Percentiles rank a stretch among this genome's conserved stretches.
phyloP scores from a whole-genome alignment of 2,797 vertebrate genomes.

The Urosaurus nigricauda region DNA sequence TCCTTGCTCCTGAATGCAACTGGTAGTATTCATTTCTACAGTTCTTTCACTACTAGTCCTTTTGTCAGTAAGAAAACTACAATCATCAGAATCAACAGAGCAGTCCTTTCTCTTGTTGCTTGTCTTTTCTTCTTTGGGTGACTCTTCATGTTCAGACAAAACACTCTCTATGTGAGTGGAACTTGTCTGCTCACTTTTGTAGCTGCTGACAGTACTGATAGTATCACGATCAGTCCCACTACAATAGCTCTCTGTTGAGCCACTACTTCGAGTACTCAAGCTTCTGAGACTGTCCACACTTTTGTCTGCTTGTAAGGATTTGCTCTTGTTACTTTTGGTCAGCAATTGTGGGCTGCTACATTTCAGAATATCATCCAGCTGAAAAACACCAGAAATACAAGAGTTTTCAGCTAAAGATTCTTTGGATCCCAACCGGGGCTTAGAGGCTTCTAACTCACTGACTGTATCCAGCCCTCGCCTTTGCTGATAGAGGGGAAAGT shows the following conservation, averaged over 20 bases:
- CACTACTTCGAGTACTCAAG: slow-evolving; percentile 94
- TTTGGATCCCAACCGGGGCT: slow-evolving; percentile 83
- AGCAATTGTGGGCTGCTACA: slow-evolving; percentile 79
- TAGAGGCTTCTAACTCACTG: slow-evolving; percentile 92
- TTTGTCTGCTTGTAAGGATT: slow-evolving; percentile 86
- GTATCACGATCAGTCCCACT: slow-evolving; percentile 97
- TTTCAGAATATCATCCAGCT: slow-evolving; percentile 83
- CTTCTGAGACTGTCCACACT: slow-evolving; percentile 95
- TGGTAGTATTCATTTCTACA: slow-evolving; percentile 67
- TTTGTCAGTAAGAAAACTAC: slow-evolving; percentile 74
- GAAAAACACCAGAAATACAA: slow-evolving; percentile 89
- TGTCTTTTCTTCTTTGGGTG: slow-evolving; percentile 85
- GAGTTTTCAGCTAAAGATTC: slow-evolving; percentile 84
- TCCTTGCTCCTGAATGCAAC: slow-evolving; percentile 70
- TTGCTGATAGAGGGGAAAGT: slow-evolving; percentile 92
- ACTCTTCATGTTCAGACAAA: slow-evolving; percentile 85
- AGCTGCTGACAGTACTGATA: slow-evolving; percentile 96
- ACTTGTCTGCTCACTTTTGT: slow-evolving; percentile 95
- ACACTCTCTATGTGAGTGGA: slow-evolving; percentile 96
- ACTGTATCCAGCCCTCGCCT: slow-evolving; percentile 95
- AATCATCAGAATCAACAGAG: slow-evolving; percentile 77
- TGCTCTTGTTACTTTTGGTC: slow-evolving; percentile 79
- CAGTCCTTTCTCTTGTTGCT: slow-evolving; percentile 69
- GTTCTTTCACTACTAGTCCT: slow-evolving; percentile 80
- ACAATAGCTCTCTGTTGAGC: slow-evolving; percentile 97